Base-by-base conservation (phyloP, 1,140 invertebrate genomes). In the Lucilia cuprina region DNA sequence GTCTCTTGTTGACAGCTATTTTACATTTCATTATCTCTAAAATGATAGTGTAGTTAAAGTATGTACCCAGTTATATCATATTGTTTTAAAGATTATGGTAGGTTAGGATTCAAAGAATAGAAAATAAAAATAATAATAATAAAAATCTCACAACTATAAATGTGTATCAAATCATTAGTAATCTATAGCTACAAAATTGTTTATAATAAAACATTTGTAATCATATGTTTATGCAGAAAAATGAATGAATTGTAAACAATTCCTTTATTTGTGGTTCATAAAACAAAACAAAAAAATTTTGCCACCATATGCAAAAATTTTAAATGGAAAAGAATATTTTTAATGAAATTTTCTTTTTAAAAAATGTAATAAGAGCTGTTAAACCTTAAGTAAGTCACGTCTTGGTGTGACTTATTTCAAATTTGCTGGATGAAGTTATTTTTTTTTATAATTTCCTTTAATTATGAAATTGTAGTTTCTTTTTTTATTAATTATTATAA, bases 71-170 rank as follows among this genome's bases (percentile, higher is more conserved):
- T 49, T 47, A 82, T 82, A 21, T 82, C 47, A 49, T 47, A 82
- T 49, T 21, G 41, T 82, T 49, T 30, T 78, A 35, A 41, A 50
- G 19, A 82, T 82, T 82, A 50, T 82, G 49, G 41, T 82, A 50
- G 41, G 78, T 47, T 82, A 82, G 41, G 34, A 49, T 82, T 78
- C 34, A 78, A 78, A 75, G 7, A 75, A 75, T 75, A 35, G 14
- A 35, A 75, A 30, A 30, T 3, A 30, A 75, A 75, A 34, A 14
- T 41, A 41, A 41, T 41, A 41, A 41, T 7, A 34, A 30, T 30
- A 3, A 30, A 30, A 30, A 30, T 30, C 74, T 8, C 17, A 34
- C 14, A 25, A 35, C 75, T 19, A 78, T 30, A 49, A 78, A 78
- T 17, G 35, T 19, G 30, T 41, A n/a, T 78, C 75, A 50, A 9